Evolutionary conservation across 2,888 invertebrate species (phyloP).

Genomic region (Euzetes globulus): DNA sequence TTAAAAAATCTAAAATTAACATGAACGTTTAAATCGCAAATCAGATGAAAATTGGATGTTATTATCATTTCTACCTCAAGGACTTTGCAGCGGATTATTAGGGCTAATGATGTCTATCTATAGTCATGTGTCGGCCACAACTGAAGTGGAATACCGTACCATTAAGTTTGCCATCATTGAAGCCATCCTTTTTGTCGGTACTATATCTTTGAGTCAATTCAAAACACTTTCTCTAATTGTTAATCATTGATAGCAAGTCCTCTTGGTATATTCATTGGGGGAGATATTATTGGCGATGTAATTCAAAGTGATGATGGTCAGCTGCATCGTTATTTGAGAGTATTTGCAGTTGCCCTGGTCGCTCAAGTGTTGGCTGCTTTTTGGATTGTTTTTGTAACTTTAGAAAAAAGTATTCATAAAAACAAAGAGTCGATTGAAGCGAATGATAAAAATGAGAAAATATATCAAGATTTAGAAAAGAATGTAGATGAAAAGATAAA

Average conservation of each 20-base stretch:
- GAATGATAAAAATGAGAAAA: not conserved
- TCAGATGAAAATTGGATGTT: conserved; percentile 6
- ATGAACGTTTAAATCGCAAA: not conserved
- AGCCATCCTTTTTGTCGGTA: conserved; percentile 9
- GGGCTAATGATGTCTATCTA: conserved; percentile 5
- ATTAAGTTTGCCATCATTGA: conserved; percentile 22
- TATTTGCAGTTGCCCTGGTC: not conserved
- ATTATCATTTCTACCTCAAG: not conserved
- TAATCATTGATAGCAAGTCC: conserved; percentile 7
- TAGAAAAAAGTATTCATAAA: not conserved
- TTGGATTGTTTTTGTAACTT: not conserved
- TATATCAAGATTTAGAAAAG: not conserved
- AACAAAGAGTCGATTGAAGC: not conserved
- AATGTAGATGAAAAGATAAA: not conserved
- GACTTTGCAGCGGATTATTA: conserved; percentile 19
- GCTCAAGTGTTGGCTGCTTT: not conserved
- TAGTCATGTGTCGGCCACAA: not conserved
- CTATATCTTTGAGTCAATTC: no score
- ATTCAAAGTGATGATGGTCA: conserved; percentile 13
- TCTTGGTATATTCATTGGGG: conserved; percentile 27
- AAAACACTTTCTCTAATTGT: no score
- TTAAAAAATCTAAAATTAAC: no score
- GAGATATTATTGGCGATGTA: not conserved
- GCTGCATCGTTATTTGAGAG: conserved; percentile 20
- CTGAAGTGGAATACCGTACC: not conserved